These are phyloP conservation scores for Patiria miniata DNA, from an alignment of 35 echinoderm and acorn worm genomes.

Conservation along the genomic window DNA sequence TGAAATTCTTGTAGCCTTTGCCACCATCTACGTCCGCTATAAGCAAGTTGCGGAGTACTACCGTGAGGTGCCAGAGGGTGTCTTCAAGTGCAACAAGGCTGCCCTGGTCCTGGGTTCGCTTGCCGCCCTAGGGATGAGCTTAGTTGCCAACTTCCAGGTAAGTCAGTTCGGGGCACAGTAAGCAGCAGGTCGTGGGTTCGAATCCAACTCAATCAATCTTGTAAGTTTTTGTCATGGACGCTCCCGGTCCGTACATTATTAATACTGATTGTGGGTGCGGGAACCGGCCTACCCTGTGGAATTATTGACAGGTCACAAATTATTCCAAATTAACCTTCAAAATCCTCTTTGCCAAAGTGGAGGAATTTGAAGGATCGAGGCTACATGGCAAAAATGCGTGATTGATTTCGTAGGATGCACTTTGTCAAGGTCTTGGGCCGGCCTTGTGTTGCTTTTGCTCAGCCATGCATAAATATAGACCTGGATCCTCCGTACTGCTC, in stretches of 20 bases:
- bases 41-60: constrained; percentile 61
- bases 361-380: no score
- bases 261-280: neutral
- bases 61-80: neutral
- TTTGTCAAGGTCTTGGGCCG: no score
- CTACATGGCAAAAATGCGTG: no score
- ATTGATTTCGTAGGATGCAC: no score
- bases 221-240: neutral
- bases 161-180: neutral
- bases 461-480: no score
- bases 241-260: no score
- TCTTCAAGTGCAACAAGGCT: constrained; percentile 25
- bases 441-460: no score
- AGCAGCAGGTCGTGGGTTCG: no score
- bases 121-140: constrained; percentile 68
- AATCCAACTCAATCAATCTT: neutral
- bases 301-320: neutral
- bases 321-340: no score
- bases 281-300: neutral
- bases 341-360: no score
- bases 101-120: constrained; percentile 53
- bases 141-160: constrained; percentile 98
- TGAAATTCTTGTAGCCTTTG: constrained; percentile 40
- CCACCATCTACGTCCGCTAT: constrained; percentile 68
- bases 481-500: no score